phyloP scores from a whole-genome alignment of 2,113 vertebrate genomes.

The Erythrocercus mccallii region DNA sequence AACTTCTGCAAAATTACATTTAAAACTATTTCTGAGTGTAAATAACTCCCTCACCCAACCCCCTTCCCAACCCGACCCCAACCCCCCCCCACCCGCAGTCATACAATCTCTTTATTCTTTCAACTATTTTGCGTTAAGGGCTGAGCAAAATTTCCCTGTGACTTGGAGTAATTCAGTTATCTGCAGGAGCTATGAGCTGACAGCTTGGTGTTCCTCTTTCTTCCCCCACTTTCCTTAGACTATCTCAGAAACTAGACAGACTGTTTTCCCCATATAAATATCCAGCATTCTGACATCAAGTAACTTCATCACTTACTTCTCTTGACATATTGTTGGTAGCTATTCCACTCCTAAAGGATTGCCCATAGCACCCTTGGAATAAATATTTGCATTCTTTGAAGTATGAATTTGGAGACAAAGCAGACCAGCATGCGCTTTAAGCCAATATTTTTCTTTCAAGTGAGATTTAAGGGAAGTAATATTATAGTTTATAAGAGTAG shows the following conservation, averaged over 20 bases:
- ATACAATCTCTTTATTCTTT: background rate
- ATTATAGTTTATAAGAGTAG: background rate
- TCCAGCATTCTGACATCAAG: background rate
- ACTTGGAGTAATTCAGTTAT: background rate
- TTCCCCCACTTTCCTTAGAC: background rate
- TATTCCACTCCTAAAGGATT: background rate
- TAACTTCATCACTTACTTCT: background rate
- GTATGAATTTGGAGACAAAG: conserved; percentile 17
- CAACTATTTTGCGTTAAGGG: background rate
- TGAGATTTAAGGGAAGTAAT: conserved; percentile 22
- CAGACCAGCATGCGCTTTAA: background rate
- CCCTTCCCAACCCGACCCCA: too few relatives aligned
- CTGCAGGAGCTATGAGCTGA: background rate
- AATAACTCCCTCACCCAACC: background rate
- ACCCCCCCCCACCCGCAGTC: background rate
- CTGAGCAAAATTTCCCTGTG: background rate
- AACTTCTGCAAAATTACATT: background rate
- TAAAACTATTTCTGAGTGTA: background rate
- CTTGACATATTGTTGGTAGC: conserved; percentile 2
- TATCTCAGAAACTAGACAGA: background rate
- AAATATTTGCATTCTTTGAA: conserved; percentile 50
- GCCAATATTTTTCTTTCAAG: conserved; percentile 35
- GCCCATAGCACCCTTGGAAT: conserved; percentile 8
- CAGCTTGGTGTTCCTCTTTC: background rate
- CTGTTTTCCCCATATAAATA: background rate